phyloP scores from a whole-genome alignment of 2,888 invertebrate genomes.

The Lochmaea capreae region DNA sequence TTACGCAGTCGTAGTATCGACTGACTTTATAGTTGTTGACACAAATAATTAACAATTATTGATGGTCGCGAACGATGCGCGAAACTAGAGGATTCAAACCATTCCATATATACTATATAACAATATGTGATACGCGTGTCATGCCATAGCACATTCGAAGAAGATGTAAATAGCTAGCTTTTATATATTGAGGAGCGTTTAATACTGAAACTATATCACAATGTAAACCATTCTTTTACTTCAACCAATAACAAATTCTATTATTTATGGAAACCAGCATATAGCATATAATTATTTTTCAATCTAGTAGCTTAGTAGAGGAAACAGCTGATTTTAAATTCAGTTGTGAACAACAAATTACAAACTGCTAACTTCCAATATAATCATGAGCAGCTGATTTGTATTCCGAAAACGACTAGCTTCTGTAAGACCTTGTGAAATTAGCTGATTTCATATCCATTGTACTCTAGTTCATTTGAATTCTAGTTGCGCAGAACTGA shows the following conservation, averaged over 20 bases:
- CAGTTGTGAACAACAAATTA: too few species aligned
- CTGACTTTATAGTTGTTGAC: constrained; percentile 61
- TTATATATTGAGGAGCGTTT: constrained; percentile 6
- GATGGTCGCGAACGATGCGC: constrained; percentile 37
- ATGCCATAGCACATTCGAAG: constrained; percentile 48
- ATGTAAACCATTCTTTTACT: neutral
- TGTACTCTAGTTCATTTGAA: neutral
- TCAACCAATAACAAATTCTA: neutral
- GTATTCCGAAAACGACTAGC: too few species aligned
- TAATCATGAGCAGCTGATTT: neutral
- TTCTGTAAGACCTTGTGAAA: neutral
- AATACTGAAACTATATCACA: neutral
- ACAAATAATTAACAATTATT: constrained; percentile 53
- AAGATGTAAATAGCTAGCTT: constrained; percentile 25
- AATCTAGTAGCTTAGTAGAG: too few species aligned
- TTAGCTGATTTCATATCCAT: neutral
- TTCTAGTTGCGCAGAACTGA: neutral
- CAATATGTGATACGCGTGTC: constrained; percentile 43
- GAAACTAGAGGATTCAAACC: constrained; percentile 16
- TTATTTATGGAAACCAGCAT: too few species aligned
- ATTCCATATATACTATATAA: constrained; percentile 38
- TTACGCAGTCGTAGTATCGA: constrained; percentile 55
- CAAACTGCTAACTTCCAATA: neutral
- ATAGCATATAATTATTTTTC: too few species aligned
- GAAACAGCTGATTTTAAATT: neutral